Percentiles rank a stretch among this genome's conserved stretches.
Evolutionary conservation across 2,113 vertebrate species (phyloP).

Genomic region (Lophochroa leadbeateri): DNA sequence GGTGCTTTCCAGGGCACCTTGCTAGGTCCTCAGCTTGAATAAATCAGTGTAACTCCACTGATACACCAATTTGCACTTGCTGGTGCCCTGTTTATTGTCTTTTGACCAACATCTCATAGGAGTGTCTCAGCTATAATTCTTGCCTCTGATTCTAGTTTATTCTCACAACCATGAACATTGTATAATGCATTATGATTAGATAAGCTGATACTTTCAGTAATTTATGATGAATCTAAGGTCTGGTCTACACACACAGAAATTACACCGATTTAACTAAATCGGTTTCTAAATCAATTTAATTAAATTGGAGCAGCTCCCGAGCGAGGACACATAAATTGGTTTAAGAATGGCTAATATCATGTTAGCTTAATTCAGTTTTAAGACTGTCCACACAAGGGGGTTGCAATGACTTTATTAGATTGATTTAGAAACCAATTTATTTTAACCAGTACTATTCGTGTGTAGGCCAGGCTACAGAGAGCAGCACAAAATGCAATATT

Average conservation of each 20-base stretch:
- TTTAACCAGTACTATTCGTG: not conserved
- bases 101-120: not conserved
- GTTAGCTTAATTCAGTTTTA: constrained; percentile 52
- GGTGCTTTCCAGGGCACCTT: not conserved
- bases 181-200: not conserved
- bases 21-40: not conserved
- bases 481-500: not conserved
- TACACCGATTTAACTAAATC: constrained; percentile 5
- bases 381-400: not conserved
- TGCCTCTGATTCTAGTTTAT: not conserved
- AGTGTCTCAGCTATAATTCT: not conserved
- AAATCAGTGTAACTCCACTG: not conserved
- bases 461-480: not conserved
- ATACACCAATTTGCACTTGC: not conserved
- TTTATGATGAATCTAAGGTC: not conserved
- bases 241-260: constrained; percentile 7
- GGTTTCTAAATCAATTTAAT: constrained; percentile 37
- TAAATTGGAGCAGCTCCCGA: constrained; percentile 23
- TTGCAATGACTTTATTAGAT: constrained; percentile 40
- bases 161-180: not conserved
- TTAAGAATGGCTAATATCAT: constrained; percentile 26
- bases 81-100: not conserved
- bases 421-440: constrained; percentile 41
- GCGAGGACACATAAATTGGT: not conserved
- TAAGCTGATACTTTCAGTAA: not conserved